phyloP scores from a whole-genome alignment of 2,797 vertebrate genomes.

The Crocodylus rhombifer region DNA sequence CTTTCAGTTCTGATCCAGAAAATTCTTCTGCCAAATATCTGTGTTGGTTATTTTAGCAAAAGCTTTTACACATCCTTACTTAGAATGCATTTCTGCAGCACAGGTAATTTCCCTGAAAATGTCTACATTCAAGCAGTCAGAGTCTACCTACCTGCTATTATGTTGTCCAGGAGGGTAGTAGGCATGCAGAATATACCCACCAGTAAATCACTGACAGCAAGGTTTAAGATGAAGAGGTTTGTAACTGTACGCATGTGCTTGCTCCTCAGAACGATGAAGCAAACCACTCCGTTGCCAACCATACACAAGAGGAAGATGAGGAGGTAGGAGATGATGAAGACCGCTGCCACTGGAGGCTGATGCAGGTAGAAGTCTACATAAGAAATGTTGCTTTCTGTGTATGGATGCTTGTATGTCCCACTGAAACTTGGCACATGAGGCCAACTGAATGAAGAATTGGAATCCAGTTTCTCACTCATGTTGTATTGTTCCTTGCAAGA shows the following conservation, averaged over 20 bases:
- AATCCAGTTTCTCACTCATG: constrained; percentile 77
- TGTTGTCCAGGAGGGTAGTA: constrained; percentile 93
- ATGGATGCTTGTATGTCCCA: constrained; percentile 55
- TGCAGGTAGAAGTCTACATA: constrained; percentile 94
- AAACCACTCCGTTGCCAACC: constrained; percentile 90
- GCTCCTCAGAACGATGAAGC: constrained; percentile 88
- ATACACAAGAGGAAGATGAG: constrained; percentile 94
- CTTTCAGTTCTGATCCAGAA: neutral
- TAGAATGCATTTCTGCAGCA: neutral
- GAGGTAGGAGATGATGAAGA: constrained; percentile 91
- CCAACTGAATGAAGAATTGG: constrained; percentile 81
- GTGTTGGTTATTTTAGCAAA: fast-evolving
- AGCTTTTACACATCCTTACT: neutral
- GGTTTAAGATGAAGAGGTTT: constrained; percentile 93
- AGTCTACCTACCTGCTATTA: constrained; percentile 88
- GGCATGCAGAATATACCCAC: constrained; percentile 98
- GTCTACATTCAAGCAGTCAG: fast-evolving
- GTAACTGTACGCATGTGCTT: constrained; percentile 92
- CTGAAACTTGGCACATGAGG: constrained; percentile 43
- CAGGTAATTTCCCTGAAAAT: fast-evolving
- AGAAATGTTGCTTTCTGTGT: constrained; percentile 83
- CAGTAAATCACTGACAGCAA: constrained; percentile 92
- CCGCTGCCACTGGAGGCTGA: constrained; percentile 83
- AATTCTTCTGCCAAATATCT: neutral
- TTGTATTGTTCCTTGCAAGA: constrained; percentile 76